Evolutionary conservation across 2,113 vertebrate genomes (phyloP).

Genomic region (Potamarius usumacintae): DNA sequence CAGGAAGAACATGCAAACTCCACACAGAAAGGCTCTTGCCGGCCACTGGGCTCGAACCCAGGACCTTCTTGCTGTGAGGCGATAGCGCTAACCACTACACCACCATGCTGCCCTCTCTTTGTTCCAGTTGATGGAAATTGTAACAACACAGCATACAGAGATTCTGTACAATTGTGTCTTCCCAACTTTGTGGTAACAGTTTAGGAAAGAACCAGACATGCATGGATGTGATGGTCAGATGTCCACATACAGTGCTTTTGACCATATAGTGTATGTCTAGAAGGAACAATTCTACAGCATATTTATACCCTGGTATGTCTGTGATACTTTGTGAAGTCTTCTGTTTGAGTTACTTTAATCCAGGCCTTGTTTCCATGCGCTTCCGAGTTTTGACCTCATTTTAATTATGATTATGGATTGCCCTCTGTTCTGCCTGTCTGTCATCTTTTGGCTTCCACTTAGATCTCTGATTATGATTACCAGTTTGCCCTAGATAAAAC

Average conservation of each 20-base stretch:
- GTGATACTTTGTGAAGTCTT: background rate
- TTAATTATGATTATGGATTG: background rate
- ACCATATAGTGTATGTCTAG: background rate
- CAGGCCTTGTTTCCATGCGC: background rate
- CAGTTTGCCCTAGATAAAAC: background rate
- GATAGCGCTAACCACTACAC: too few relatives aligned
- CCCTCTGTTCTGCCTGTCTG: background rate
- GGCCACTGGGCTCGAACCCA: too few relatives aligned
- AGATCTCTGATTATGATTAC: conserved; percentile 20
- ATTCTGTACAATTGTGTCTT: background rate
- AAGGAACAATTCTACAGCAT: background rate
- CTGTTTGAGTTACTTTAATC: background rate
- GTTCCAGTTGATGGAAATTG: background rate
- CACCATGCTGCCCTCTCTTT: background rate
- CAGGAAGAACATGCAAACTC: too few relatives aligned
- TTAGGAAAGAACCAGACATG: background rate
- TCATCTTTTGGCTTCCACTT: background rate
- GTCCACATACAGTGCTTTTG: background rate
- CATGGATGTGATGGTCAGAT: background rate
- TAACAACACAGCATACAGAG: background rate
- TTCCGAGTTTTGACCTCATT: conserved; percentile 14
- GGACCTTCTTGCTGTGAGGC: too few relatives aligned
- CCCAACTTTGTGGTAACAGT: too few relatives aligned
- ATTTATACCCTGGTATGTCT: background rate
- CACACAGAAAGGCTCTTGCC: too few relatives aligned